Conservation (phyloP, 64 coral and sea anemone species). For the Exaiptasia diaphana region DNA sequence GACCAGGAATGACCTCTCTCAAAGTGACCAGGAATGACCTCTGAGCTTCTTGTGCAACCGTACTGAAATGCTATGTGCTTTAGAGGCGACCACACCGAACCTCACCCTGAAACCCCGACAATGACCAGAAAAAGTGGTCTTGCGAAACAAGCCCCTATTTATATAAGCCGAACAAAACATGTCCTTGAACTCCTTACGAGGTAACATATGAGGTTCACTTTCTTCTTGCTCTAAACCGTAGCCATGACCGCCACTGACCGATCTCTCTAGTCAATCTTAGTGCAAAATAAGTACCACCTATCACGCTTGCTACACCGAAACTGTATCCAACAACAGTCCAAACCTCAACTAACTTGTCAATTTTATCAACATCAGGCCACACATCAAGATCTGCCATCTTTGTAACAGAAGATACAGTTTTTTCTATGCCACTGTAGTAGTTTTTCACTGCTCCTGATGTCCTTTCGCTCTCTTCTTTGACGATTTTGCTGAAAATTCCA, state of each 20-base stretch:
- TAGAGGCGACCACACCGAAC: too few species aligned
- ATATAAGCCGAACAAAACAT: too few species aligned
- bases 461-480: slow-evolving; percentile 27
- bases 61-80: too few species aligned
- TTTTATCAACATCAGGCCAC: slow-evolving; percentile 71
- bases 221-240: slow-evolving; percentile 6
- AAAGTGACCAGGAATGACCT: too few species aligned
- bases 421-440: slow-evolving; percentile 22
- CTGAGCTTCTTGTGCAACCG: too few species aligned
- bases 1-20: too few species aligned
- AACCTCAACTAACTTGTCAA: slow-evolving; percentile 50
- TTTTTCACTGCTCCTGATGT: slow-evolving; percentile 25
- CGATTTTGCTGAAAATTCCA: slow-evolving; percentile 8
- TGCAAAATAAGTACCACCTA: slow-evolving; percentile 45
- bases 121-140: too few species aligned
- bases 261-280: slow-evolving; percentile 54
- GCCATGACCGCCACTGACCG: slow-evolving; percentile 59
- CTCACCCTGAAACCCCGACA: too few species aligned
- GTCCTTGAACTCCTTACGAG: too few species aligned
- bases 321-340: slow-evolving; percentile 65
- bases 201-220: too few species aligned
- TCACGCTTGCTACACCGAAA: slow-evolving; percentile 19
- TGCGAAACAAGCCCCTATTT: too few species aligned
- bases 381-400: slow-evolving; percentile 52
- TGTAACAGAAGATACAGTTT: slow-evolving; percentile 19